Evolutionary conservation across 1,140 invertebrate species (phyloP).

Genomic region (Bombus difficillimus): DNA sequence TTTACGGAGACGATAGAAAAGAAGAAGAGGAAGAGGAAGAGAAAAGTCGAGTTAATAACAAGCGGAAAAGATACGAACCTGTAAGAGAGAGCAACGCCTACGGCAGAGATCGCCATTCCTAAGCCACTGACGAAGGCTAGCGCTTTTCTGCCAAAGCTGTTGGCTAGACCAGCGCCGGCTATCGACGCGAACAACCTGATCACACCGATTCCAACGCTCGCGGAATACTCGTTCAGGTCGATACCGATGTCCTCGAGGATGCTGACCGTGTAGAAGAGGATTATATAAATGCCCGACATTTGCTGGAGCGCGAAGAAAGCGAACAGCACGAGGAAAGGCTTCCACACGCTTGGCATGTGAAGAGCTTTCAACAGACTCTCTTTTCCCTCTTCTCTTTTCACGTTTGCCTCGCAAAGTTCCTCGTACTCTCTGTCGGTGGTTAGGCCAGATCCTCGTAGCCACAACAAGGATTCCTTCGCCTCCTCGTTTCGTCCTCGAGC

Average conservation of each 20-base stretch:
- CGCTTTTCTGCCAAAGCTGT: slow-evolving; percentile 86
- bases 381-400: slow-evolving; percentile 51
- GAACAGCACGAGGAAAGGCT: slow-evolving; percentile 86
- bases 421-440: slow-evolving; percentile 70
- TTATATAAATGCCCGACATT: slow-evolving; percentile 88
- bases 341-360: slow-evolving; percentile 81
- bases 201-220: slow-evolving; percentile 89
- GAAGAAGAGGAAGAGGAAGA: accelerated
- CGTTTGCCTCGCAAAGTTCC: slow-evolving; percentile 63
- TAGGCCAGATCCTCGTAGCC: slow-evolving; percentile 85
- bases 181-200: slow-evolving; percentile 87
- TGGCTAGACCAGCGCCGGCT: slow-evolving; percentile 87
- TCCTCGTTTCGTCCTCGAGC: slow-evolving; percentile 84
- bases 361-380: slow-evolving; percentile 51
- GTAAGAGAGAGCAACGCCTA: slow-evolving; percentile 81
- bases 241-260: slow-evolving; percentile 87
- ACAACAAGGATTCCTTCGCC: slow-evolving; percentile 85
- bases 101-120: slow-evolving; percentile 85
- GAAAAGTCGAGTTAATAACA: too few relatives aligned
- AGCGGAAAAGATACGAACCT: slow-evolving; percentile 49
- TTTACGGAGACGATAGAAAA: too few relatives aligned
- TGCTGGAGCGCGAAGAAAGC: slow-evolving; percentile 88
- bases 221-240: slow-evolving; percentile 86
- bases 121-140: slow-evolving; percentile 87
- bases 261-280: slow-evolving; percentile 89